phyloP scores from a whole-genome alignment of 2,113 vertebrate genomes.

The Diadophis punctatus region DNA sequence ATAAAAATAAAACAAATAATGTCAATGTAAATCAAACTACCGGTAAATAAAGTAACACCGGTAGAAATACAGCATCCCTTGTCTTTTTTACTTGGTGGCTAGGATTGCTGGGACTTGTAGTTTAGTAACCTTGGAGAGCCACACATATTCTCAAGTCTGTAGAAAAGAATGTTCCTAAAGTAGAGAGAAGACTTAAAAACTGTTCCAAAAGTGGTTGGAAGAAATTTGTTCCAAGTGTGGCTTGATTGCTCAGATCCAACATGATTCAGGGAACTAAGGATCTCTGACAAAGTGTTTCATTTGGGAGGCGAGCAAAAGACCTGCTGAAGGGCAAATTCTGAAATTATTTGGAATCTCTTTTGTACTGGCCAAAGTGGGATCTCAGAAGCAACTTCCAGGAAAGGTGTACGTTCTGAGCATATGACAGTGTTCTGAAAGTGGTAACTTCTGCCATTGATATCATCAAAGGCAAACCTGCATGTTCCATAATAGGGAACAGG shows the following conservation, averaged over 20 bases:
- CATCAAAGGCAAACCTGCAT: too few relatives aligned
- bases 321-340: too few relatives aligned
- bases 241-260: not conserved
- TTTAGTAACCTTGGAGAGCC: not conserved
- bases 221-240: not conserved
- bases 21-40: not conserved
- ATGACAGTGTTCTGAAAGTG: too few relatives aligned
- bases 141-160: not conserved
- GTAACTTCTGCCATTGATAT: too few relatives aligned
- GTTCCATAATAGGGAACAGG: too few relatives aligned
- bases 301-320: too few relatives aligned
- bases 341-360: too few relatives aligned
- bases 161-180: not conserved
- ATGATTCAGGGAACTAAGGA: not conserved
- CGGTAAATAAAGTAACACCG: not conserved
- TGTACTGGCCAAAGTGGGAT: too few relatives aligned
- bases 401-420: too few relatives aligned
- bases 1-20: not conserved
- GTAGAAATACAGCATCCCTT: not conserved
- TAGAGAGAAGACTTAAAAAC: not conserved
- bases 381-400: too few relatives aligned
- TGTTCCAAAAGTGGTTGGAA: not conserved
- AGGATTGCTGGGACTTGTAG: not conserved
- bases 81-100: not conserved
- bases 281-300: not conserved